Evolutionary conservation across 2,113 vertebrate genomes (phyloP).

Genomic region (Syngnathus typhle): DNA sequence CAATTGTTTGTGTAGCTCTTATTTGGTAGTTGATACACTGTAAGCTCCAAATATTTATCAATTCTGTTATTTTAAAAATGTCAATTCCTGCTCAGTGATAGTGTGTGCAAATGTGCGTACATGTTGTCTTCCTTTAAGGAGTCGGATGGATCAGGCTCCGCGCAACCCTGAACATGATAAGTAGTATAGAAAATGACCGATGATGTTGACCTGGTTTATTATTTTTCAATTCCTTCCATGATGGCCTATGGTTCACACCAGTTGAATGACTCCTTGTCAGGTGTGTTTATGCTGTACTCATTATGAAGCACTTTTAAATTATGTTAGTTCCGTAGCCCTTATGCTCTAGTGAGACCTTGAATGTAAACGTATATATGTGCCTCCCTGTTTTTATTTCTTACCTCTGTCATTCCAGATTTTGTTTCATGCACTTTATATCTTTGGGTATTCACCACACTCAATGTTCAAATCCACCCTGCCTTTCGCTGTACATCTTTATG

Average conservation of each 20-base stretch:
- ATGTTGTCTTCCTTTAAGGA: background rate
- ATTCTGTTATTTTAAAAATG: background rate
- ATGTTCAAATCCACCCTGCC: background rate
- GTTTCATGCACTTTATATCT: background rate
- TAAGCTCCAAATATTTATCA: background rate
- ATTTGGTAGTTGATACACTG: background rate
- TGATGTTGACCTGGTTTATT: background rate
- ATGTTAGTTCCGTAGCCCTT: slow-evolving; percentile 13
- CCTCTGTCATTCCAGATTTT: background rate
- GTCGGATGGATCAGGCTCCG: background rate
- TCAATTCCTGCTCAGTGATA: background rate
- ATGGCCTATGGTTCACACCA: background rate
- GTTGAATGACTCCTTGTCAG: background rate
- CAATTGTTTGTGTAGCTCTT: slow-evolving; percentile 29
- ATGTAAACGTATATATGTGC: slow-evolving; percentile 2
- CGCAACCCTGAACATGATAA: background rate
- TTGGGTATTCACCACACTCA: background rate
- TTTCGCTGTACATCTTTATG: background rate
- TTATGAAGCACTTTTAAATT: slow-evolving; percentile 37
- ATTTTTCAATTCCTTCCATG: background rate
- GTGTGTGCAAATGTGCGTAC: background rate
- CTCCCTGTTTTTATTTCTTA: background rate
- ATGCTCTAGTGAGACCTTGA: slow-evolving; percentile 14
- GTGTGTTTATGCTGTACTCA: background rate
- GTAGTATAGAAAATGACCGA: too few species aligned